phyloP scores from a whole-genome alignment of 2,113 vertebrate species.

The Trematomus loennbergii region DNA sequence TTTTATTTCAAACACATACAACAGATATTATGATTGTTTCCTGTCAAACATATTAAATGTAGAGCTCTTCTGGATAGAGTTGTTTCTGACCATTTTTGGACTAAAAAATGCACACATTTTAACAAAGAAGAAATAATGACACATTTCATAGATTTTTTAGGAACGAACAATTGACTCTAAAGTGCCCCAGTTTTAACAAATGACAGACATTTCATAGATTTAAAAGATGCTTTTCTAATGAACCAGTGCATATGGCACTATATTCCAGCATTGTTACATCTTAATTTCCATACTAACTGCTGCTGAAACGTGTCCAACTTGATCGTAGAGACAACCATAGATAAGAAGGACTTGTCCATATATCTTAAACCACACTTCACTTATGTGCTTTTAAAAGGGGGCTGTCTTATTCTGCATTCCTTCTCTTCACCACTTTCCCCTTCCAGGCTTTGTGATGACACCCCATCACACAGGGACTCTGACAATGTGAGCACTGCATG shows the following conservation, averaged over 20 bases:
- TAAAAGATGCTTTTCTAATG: not conserved
- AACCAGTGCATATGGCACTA: not conserved
- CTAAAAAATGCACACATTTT: no score
- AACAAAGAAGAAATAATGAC: not conserved
- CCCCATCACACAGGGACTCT: conserved; percentile 34
- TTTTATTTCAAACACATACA: not conserved
- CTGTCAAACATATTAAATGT: no score
- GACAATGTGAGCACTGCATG: conserved; percentile 42
- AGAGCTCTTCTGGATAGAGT: no score
- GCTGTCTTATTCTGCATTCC: conserved; percentile 1
- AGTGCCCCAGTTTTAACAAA: no score
- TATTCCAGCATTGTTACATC: not conserved
- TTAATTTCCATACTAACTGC: not conserved
- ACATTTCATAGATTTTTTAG: no score
- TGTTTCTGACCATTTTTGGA: no score
- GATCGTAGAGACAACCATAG: not conserved
- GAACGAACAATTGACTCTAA: not conserved
- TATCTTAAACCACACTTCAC: not conserved
- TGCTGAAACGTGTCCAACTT: conserved; percentile 38
- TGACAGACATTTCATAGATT: no score
- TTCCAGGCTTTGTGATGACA: conserved; percentile 42
- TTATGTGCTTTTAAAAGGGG: not conserved
- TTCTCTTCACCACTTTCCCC: not conserved
- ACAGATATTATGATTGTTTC: no score
- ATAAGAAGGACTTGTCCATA: not conserved